Conservation (phyloP, 2,113 vertebrate species). For the Myocastor coypus region DNA sequence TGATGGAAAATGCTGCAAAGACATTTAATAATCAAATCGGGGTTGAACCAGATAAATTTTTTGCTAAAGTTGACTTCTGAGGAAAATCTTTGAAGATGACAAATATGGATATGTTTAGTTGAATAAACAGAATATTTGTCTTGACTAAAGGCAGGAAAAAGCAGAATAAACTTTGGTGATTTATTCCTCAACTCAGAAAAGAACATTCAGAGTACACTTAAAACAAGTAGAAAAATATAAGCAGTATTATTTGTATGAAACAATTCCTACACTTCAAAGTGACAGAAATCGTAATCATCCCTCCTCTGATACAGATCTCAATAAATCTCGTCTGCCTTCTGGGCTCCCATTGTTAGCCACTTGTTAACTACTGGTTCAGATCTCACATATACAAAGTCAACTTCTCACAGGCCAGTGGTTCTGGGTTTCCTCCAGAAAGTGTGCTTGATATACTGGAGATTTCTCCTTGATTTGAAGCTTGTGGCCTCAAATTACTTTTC, state of each 20-base stretch:
- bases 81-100: not conserved
- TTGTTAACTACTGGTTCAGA: constrained; percentile 33
- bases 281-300: not conserved
- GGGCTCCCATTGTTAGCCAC: not conserved
- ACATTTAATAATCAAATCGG: not conserved
- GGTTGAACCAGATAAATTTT: not conserved
- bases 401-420: constrained; percentile 40
- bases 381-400: constrained; percentile 68
- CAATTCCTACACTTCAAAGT: not conserved
- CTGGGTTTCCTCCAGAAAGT: constrained; percentile 56
- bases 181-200: constrained; percentile 33
- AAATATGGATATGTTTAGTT: not conserved
- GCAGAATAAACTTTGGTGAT: constrained; percentile 33
- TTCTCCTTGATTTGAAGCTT: constrained; percentile 67
- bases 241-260: not conserved
- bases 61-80: not conserved
- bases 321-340: not conserved
- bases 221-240: constrained; percentile 59
- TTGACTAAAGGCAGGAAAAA: not conserved
- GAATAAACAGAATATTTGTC: not conserved
- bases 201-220: not conserved
- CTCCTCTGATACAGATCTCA: not conserved
- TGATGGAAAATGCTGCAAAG: not conserved
- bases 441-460: not conserved
- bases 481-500: constrained; percentile 69